These are phyloP conservation scores for Erinaceus europaeus DNA, from an alignment of 2,113 vertebrate genomes.

Conservation along the genomic window DNA sequence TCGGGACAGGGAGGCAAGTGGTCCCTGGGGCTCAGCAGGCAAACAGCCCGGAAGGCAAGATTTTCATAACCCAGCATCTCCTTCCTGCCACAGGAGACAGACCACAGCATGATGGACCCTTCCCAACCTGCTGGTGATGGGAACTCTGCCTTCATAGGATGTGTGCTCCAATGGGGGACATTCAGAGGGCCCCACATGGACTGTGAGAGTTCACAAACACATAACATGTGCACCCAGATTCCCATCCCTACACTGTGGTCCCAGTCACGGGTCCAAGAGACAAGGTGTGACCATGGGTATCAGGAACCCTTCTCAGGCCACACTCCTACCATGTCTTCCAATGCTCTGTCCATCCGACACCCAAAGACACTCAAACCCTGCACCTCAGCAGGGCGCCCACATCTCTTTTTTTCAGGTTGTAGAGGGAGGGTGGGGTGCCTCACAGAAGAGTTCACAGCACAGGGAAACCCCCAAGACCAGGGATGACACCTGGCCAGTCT, in stretches of 20 bases:
- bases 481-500: slow-evolving; percentile 4
- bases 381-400: background rate
- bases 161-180: background rate
- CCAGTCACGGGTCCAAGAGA: background rate
- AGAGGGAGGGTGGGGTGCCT: slow-evolving; percentile 40
- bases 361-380: slow-evolving; percentile 7
- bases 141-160: background rate
- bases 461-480: slow-evolving; percentile 38
- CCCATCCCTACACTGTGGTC: background rate
- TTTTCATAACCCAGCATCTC: background rate
- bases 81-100: background rate
- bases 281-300: background rate
- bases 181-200: background rate
- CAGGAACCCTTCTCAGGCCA: background rate
- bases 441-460: background rate
- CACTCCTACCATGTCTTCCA: background rate
- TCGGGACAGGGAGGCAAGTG: background rate
- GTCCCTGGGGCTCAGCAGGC: background rate
- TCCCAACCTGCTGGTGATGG: no score
- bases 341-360: background rate
- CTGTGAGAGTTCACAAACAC: background rate
- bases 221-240: background rate
- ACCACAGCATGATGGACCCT: background rate
- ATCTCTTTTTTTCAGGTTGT: slow-evolving; percentile 48
- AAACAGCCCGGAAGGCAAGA: background rate